Evolutionary conservation across 2,797 vertebrate genomes (phyloP).

Genomic region (Craterocephalus amniculus): DNA sequence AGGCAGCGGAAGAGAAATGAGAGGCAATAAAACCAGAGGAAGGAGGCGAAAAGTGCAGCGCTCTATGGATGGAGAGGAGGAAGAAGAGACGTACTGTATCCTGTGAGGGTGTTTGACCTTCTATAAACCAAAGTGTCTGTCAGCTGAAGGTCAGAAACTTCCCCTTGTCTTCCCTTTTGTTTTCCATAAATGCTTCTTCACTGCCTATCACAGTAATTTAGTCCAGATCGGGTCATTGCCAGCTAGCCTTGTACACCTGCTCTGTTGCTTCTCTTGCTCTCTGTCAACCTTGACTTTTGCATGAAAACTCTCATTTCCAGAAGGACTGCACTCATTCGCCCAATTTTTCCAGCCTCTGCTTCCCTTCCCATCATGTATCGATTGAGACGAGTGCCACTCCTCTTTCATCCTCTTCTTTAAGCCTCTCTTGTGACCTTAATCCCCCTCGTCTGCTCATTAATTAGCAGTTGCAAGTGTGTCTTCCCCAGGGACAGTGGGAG

Average conservation of each 20-base stretch:
- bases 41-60: neutral
- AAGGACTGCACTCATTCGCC: conserved; percentile 34
- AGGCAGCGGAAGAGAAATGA: conserved; percentile 24
- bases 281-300: conserved; percentile 35
- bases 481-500: conserved; percentile 46
- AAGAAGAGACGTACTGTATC: neutral
- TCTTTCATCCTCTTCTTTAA: conserved; percentile 26
- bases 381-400: conserved; percentile 36
- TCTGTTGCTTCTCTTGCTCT: conserved; percentile 21
- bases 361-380: conserved; percentile 51
- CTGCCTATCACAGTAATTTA: conserved; percentile 45
- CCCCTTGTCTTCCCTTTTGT: conserved; percentile 8
- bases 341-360: conserved; percentile 11
- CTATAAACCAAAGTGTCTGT: conserved; percentile 53
- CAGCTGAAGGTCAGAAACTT: conserved; percentile 46
- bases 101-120: conserved; percentile 32
- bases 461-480: conserved; percentile 56
- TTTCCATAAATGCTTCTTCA: conserved; percentile 33
- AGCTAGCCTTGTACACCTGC: conserved; percentile 14
- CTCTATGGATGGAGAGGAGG: neutral
- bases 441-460: conserved; percentile 67
- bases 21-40: neutral
- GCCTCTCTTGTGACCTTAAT: conserved; percentile 69
- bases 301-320: conserved; percentile 48
- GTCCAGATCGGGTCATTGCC: conserved; percentile 41